Base-by-base conservation (phyloP, 2,888 invertebrate genomes). In the Labia minor region DNA sequence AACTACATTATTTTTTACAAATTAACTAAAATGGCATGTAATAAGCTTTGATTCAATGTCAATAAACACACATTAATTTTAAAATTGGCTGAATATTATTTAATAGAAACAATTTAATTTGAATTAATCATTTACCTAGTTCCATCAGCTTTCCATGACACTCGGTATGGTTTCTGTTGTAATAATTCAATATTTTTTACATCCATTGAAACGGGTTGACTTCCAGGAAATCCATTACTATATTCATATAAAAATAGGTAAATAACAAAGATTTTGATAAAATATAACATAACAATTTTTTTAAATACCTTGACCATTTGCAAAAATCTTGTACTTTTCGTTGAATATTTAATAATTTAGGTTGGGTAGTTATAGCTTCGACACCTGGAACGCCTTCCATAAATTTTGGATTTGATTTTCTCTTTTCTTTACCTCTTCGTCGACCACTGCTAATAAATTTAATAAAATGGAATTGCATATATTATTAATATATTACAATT, bases 91-190 rank as follows among this genome's bases (percentile, higher is more conserved):
- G n/a, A n/a, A n/a, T n/a, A n/a, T n/a, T n/a, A n/a, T n/a, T n/a
- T n/a, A n/a, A n/a, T n/a, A n/a, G n/a, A n/a, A n/a, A n/a, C n/a
- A n/a, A n/a, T n/a, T n/a, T n/a, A n/a, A n/a, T n/a, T n/a, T n/a
- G n/a, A n/a, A 61, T 65, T 16, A n/a, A 26, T 19, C 6, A 62
- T 21, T 62, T 76, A 91, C 89, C 94, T 87, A 33, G 90, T 92
- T 37, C 99, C 99, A 78, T 99, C 99, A 10, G 99, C 99, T 77
- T 99, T 99, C 99, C 99, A 99, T 1, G 97, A 98, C 0, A 99
- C 97, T 76, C 88, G 86, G 75, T 99, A 99, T 0, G 92, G 91
- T 74, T 91, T 91, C 71, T 87, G 79, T 26, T 84, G 81, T 1
- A 99, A 78, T 11, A 88, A 81, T 65, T 78, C 77, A 63, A 99